These are phyloP conservation scores for Arenaria interpres DNA, from an alignment of 2,113 vertebrate species.

Conservation along the genomic window DNA sequence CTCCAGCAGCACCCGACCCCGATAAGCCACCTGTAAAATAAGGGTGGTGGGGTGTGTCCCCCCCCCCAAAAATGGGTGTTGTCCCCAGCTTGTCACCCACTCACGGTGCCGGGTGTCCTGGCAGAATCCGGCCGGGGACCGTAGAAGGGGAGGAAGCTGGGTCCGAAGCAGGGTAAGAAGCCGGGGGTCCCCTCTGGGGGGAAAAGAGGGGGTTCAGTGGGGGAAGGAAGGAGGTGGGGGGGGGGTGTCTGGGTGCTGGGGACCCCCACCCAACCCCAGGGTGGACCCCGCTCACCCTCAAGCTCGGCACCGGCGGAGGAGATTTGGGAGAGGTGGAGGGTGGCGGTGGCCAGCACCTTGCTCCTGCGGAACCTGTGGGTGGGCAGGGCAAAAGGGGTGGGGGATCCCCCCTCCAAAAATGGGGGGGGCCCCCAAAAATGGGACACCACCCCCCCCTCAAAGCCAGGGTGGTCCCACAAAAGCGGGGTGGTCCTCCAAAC, in stretches of 20 bases:
- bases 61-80: not conserved
- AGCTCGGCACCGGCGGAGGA: not conserved
- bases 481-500: no score
- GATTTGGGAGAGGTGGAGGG: conserved; percentile 38
- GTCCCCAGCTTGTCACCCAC: not conserved
- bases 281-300: not conserved
- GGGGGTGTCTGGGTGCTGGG: not conserved
- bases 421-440: no score
- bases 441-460: no score
- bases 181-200: conserved; percentile 41
- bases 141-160: conserved; percentile 66
- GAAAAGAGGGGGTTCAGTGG: not conserved
- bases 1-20: conserved; percentile 73
- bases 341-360: not conserved
- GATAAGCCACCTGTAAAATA: conserved; percentile 10
- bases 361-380: not conserved
- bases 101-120: not conserved
- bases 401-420: not conserved
- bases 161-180: conserved; percentile 71
- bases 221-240: not conserved
- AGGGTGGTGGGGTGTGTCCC: not conserved
- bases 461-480: no score
- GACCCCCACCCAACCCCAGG: not conserved
- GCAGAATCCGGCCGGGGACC: not conserved
- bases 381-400: accelerated